phyloP scores from a whole-genome alignment of 2,797 vertebrate species.

The Taeniopygia guttata region DNA sequence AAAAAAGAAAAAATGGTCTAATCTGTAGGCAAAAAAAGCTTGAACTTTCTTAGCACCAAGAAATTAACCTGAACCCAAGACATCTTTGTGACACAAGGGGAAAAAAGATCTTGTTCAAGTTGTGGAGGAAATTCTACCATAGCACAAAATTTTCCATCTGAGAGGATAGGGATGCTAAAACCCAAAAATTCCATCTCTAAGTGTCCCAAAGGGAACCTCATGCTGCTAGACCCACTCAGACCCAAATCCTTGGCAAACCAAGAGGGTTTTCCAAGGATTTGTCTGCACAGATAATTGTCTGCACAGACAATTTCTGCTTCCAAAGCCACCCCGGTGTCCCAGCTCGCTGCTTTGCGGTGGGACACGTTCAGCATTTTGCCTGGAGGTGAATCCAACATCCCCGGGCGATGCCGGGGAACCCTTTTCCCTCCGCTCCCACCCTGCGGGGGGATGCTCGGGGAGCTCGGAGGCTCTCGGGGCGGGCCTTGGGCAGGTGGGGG shows the following conservation, averaged over 20 bases:
- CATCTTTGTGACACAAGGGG: background rate
- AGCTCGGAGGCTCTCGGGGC: background rate
- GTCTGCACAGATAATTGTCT: no score
- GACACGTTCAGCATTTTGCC: rapidly evolving
- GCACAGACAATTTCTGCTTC: background rate
- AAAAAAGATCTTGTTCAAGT: background rate
- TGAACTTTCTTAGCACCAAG: background rate
- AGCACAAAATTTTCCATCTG: background rate
- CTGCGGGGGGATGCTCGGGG: background rate
- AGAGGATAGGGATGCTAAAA: background rate
- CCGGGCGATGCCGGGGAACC: background rate
- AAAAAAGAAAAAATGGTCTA: no score
- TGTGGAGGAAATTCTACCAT: background rate
- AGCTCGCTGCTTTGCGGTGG: background rate
- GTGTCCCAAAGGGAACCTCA: background rate
- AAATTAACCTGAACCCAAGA: background rate
- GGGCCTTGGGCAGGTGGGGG: constrained; percentile 37
- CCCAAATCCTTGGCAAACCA: background rate
- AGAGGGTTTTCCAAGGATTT: no score
- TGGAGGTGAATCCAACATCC: rapidly evolving
- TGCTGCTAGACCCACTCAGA: rapidly evolving
- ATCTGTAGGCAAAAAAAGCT: background rate
- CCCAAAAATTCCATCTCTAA: background rate
- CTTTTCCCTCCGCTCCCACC: rapidly evolving
- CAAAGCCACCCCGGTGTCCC: rapidly evolving